Evolutionary conservation across 2,888 invertebrate genomes (phyloP).

Genomic region (Trisateles emortualis): DNA sequence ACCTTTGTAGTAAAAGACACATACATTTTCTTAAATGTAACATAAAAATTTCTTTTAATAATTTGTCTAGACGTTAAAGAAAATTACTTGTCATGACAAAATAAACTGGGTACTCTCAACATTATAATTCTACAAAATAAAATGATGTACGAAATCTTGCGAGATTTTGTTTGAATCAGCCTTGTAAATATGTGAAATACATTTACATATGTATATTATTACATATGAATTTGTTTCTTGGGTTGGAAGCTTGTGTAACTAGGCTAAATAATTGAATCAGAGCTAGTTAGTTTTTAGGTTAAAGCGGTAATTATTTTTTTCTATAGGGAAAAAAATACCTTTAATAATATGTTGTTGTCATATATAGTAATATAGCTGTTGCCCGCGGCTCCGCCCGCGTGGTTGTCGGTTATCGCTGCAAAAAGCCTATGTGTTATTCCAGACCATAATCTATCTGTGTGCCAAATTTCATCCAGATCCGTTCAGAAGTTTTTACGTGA

Average conservation of each 20-base stretch:
- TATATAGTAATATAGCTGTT: no score
- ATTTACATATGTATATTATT: constrained; percentile 9
- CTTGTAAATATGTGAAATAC: constrained; percentile 2
- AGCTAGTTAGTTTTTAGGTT: no score
- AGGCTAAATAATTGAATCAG: background rate
- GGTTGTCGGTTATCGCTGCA: no score
- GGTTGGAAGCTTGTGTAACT: background rate
- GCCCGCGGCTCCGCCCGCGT: no score
- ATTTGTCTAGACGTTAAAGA: constrained; percentile 15
- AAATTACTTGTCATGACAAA: constrained; percentile 35
- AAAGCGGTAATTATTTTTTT: no score
- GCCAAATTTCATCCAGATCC: no score
- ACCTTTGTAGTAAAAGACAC: background rate
- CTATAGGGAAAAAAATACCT: no score
- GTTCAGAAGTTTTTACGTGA: no score
- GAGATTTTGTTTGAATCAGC: constrained; percentile 7
- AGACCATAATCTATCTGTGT: no score
- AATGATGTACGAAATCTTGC: constrained; percentile 32
- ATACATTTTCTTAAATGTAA: background rate
- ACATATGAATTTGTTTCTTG: background rate
- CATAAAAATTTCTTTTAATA: constrained; percentile 24
- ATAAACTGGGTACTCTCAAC: constrained; percentile 34
- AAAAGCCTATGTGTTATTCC: no score
- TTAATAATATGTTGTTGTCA: no score
- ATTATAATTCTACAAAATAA: constrained; percentile 37